Percentiles rank a stretch among this genome's conserved stretches.
Evolutionary conservation across 2,797 vertebrate genomes (phyloP).

Genomic region (Cercopithecus petaurista): DNA sequence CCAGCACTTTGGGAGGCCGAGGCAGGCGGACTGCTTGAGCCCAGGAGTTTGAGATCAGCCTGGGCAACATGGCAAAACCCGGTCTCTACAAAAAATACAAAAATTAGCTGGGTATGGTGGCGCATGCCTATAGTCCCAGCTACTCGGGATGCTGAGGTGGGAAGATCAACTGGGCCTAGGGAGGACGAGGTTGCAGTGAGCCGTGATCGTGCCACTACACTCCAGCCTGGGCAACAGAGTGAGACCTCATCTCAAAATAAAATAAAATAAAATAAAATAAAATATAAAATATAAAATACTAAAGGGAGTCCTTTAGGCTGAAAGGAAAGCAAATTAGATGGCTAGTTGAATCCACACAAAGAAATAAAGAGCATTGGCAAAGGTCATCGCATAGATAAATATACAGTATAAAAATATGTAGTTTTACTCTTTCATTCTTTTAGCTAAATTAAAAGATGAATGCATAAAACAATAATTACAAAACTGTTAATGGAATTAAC

Average conservation of each 20-base stretch:
- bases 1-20: neutral
- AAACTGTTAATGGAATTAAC: neutral
- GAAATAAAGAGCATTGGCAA: conserved; percentile 17
- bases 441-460: neutral
- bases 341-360: neutral
- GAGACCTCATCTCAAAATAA: neutral
- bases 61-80: neutral
- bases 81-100: neutral
- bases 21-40: neutral
- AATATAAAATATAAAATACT: neutral
- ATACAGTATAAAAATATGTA: neutral
- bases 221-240: neutral
- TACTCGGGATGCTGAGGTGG: neutral
- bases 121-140: neutral
- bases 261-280: neutral
- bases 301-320: neutral
- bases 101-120: neutral
- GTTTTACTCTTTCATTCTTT: neutral
- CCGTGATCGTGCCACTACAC: neutral
- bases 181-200: neutral
- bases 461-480: conserved; percentile 4
- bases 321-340: conserved; percentile 4
- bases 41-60: neutral
- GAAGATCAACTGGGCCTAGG: neutral
- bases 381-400: conserved; percentile 1